Conservation (phyloP, 2,113 vertebrate species). For the Scomber scombrus region DNA sequence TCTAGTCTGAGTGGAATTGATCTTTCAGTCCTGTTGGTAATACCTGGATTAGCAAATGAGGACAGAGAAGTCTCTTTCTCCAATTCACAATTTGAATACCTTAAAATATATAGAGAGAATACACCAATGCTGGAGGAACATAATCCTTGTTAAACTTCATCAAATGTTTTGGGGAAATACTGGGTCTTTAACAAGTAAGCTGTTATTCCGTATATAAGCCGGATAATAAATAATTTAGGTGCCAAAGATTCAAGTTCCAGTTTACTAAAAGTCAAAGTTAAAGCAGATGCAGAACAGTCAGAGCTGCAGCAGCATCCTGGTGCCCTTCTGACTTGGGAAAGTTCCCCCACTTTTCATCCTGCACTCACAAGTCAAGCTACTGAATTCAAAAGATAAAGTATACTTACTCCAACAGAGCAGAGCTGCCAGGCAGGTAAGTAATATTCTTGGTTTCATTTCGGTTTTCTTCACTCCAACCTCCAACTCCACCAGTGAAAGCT, state of each 20-base stretch:
- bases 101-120: background rate
- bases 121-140: background rate
- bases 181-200: background rate
- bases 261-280: slow-evolving; percentile 15
- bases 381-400: background rate
- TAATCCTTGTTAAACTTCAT: background rate
- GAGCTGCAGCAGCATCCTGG: slow-evolving; percentile 4
- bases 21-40: background rate
- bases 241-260: background rate
- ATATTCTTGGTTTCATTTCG: slow-evolving; percentile 77
- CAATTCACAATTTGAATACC: background rate
- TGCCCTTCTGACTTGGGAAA: background rate
- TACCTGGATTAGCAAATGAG: slow-evolving; percentile 7
- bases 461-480: slow-evolving; percentile 48
- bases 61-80: background rate
- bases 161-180: background rate
- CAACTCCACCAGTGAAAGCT: slow-evolving; percentile 29
- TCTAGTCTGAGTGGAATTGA: background rate
- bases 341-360: background rate
- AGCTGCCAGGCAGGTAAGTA: slow-evolving; percentile 64
- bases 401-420: slow-evolving; percentile 81
- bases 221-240: background rate
- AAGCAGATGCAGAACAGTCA: background rate
- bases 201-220: background rate
- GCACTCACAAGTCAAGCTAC: background rate